phyloP scores from a whole-genome alignment of 2,888 invertebrate genomes.

The Empis livida region DNA sequence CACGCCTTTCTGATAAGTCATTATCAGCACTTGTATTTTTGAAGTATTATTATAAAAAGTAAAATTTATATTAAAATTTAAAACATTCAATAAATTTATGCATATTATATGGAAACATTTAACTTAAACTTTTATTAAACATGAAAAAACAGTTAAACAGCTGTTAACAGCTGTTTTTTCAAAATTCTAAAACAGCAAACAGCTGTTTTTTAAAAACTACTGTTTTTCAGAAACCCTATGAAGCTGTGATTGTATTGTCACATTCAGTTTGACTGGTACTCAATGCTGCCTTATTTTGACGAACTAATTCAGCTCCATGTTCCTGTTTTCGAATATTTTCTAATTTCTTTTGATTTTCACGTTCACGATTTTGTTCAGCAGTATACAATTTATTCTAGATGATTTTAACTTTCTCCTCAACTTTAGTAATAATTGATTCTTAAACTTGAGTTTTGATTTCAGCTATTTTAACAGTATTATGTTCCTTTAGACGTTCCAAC shows the following conservation, averaged over 20 bases:
- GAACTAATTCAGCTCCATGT: constrained; percentile 79
- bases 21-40: no score
- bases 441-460: constrained; percentile 52
- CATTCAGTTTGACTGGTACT: background rate
- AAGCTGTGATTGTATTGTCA: background rate
- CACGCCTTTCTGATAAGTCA: no score
- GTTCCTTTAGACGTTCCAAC: constrained; percentile 81
- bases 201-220: no score
- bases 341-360: constrained; percentile 73
- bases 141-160: no score
- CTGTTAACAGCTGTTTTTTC: no score
- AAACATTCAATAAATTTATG: no score
- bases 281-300: constrained; percentile 66
- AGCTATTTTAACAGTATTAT: constrained; percentile 56
- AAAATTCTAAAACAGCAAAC: no score
- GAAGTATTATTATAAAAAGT: no score
- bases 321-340: constrained; percentile 80
- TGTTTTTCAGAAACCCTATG: constrained; percentile 3
- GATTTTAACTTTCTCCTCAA: constrained; percentile 53
- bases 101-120: no score
- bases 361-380: constrained; percentile 72
- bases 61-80: no score
- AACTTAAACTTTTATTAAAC: no score
- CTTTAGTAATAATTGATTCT: constrained; percentile 44
- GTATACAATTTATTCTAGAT: constrained; percentile 62